phyloP scores from a whole-genome alignment of 2,797 vertebrate species.

The Moxostoma hubbsi region DNA sequence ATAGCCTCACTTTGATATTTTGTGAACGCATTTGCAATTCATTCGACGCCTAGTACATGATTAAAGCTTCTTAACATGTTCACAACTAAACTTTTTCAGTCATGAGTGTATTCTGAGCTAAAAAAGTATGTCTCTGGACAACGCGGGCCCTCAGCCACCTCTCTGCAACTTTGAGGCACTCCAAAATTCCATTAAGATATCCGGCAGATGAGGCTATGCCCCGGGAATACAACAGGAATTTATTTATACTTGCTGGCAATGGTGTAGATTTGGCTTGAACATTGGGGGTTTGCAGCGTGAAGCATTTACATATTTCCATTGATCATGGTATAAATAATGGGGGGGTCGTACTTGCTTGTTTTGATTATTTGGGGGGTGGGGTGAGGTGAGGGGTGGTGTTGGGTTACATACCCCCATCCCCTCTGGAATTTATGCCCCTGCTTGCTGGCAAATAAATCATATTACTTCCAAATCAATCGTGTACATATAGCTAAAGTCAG shows the following conservation, averaged over 20 bases:
- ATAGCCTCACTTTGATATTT: neutral
- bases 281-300: too few relatives aligned
- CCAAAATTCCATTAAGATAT: neutral
- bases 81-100: neutral
- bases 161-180: too few relatives aligned
- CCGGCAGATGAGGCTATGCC: neutral
- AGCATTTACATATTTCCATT: too few relatives aligned
- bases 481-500: neutral
- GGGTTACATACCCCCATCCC: too few relatives aligned
- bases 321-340: too few relatives aligned
- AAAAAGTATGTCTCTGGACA: neutral
- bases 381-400: too few relatives aligned
- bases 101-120: neutral
- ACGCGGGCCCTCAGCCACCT: neutral
- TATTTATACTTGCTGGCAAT: neutral
- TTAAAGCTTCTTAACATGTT: neutral
- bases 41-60: neutral
- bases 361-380: too few relatives aligned
- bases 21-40: neutral
- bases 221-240: too few relatives aligned
- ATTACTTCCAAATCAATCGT: neutral
- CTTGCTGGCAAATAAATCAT: neutral
- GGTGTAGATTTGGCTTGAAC: too few relatives aligned
- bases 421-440: too few relatives aligned
- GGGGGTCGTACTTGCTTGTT: too few relatives aligned